Evolutionary conservation across 2,113 vertebrate species (phyloP), one percentile per base, ranked within the genome.

Genomic region (Triplophysa dalaica): DNA sequence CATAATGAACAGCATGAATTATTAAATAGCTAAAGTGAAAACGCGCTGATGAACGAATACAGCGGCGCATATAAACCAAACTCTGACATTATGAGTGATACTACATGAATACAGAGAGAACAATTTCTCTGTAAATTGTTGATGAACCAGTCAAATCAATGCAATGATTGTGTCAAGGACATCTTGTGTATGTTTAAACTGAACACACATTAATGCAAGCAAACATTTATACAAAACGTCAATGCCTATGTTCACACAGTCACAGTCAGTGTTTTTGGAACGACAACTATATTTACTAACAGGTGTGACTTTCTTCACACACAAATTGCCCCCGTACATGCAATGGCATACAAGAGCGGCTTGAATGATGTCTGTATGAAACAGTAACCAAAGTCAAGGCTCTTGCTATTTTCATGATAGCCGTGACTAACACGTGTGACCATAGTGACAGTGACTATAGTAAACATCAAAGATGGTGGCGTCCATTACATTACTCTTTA

Each of bases 1-100:
- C 83, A 83, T 84, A 85, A 86, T 87, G 79, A 85, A 70, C 38
- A 24, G 22, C 74, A 84, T 87, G 80, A 86, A 87, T 87, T 86
- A 84, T 84, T 86, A 63, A 87, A 84, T 56, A 45, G 48, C 79
- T 75, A 41, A 64, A 74, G 77, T 67, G 58, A 61, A 81, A 75
- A 78, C 9, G 58, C 63, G 48, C 24, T 17, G 19, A 82, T 45
- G 70, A 45, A 67, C 50, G 70, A 64, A 61, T 77, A 69, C 61
- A 76, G 56, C 63, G 11, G 65, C 65, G 70, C 74, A 62, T 70
- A 43, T 70, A 43, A 54, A 6, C 52, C 68, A 52, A 73, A 82
- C 56, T 45, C 45, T 65, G 38, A 65, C 41, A 75, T 22, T 21
- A 58, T 62, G 22, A 75, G 11, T 24, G 52, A 38, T 68, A 67